These are phyloP conservation scores for Anguilla rostrata DNA, from an alignment of 2,113 vertebrate genomes.

Conservation along the genomic window DNA sequence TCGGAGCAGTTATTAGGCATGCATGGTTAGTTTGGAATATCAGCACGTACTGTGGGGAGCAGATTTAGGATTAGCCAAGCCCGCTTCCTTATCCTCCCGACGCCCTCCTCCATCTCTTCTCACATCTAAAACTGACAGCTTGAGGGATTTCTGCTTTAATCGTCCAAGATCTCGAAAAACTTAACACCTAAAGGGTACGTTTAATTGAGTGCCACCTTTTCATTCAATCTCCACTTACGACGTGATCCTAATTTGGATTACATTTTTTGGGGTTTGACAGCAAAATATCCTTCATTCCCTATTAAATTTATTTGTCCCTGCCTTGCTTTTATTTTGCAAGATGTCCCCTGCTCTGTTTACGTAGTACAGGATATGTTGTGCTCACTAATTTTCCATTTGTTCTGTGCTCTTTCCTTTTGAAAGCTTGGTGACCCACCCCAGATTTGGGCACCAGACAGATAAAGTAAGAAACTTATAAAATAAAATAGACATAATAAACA, in stretches of 20 bases:
- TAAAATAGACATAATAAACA: not conserved
- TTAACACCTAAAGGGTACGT: not conserved
- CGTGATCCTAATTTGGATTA: not conserved
- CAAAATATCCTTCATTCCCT: not conserved
- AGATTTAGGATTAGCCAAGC: not conserved
- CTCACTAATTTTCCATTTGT: too few species aligned
- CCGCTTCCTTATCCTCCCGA: not conserved
- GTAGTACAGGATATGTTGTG: too few species aligned
- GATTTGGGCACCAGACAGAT: too few species aligned
- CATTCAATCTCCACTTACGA: too few species aligned
- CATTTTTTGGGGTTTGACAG: not conserved
- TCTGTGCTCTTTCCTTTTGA: too few species aligned
- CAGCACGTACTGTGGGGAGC: not conserved
- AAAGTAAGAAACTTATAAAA: too few species aligned
- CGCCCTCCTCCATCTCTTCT: not conserved
- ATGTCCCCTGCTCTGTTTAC: not conserved
- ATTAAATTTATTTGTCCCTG: not conserved
- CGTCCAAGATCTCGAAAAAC: not conserved
- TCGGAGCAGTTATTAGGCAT: not conserved
- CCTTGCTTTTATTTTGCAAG: not conserved
- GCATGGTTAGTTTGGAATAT: not conserved
- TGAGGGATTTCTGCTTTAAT: not conserved
- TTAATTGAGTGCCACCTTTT: too few species aligned
- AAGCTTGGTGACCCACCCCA: too few species aligned
- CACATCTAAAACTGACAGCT: not conserved